Percentiles rank a stretch among this genome's conserved stretches.
Evolutionary conservation across 2,888 invertebrate genomes (phyloP).

Genomic region (Oegoconia quadripuncta): DNA sequence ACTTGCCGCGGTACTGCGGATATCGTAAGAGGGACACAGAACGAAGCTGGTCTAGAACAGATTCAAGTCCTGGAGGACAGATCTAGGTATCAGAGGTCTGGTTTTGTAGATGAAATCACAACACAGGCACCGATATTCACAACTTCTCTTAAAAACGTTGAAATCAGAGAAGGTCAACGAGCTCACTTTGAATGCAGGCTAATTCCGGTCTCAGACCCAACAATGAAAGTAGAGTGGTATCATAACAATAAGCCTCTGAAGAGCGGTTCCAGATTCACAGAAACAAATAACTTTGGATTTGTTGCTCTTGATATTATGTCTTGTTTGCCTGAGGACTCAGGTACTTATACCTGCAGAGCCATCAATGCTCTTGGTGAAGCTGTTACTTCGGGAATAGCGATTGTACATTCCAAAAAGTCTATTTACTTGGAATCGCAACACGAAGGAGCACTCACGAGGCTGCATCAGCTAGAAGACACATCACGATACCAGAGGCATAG

Average conservation of each 20-base stretch:
- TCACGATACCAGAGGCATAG: slow-evolving; percentile 86
- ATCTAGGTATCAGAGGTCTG: slow-evolving; percentile 86
- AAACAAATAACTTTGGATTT: slow-evolving; percentile 98
- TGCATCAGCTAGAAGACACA: slow-evolving; percentile 90
- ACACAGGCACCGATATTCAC: slow-evolving; percentile 96
- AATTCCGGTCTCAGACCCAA: slow-evolving; percentile 95
- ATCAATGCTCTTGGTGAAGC: slow-evolving; percentile 95
- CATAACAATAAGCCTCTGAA: slow-evolving; percentile 94
- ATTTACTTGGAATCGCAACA: slow-evolving; percentile 94
- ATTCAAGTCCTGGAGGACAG: slow-evolving; percentile 94
- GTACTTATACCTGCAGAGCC: slow-evolving; percentile 96
- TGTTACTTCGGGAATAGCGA: slow-evolving; percentile 92
- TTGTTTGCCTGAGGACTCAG: slow-evolving; percentile 97
- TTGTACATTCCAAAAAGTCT: slow-evolving; percentile 90
- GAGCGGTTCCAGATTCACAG: slow-evolving; percentile 96
- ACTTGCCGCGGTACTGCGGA: slow-evolving; percentile 87
- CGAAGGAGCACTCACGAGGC: slow-evolving; percentile 88
- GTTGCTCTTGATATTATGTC: slow-evolving; percentile 98
- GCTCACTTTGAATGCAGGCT: slow-evolving; percentile 96
- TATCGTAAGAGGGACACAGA: slow-evolving; percentile 91
- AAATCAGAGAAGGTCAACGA: slow-evolving; percentile 95
- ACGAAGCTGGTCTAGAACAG: slow-evolving; percentile 92
- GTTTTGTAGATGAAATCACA: slow-evolving; percentile 89
- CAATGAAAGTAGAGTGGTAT: slow-evolving; percentile 97
- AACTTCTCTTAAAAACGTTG: slow-evolving; percentile 93